Evolutionary conservation across 2,113 vertebrate genomes (phyloP), one percentile per base, ranked within the genome.

Genomic region (Nycticorax nycticorax): DNA sequence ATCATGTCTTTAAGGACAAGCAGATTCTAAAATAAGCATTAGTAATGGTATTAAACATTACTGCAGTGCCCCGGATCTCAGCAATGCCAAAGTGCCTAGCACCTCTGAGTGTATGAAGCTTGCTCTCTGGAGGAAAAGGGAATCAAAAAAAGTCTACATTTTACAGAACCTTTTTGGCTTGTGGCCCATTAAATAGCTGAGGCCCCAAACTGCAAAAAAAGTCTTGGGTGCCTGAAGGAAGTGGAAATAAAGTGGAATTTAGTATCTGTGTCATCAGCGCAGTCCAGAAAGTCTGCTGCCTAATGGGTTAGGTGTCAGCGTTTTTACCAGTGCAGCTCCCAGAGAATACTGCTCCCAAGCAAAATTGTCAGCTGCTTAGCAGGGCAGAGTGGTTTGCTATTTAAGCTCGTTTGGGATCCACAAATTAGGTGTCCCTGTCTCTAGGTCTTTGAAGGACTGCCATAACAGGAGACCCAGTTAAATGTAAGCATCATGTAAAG

Each of bases 11-110:
- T 96, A 97, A 96, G 97, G 95, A 96, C 95, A 96, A 96, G 96
- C 85, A 97, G 95, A 94, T 97, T 97, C 97, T 98, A 97, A 98
- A 98, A 98, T 98, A 97, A 98, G 96, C 97, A 97, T 96, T 98
- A 95, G 88, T 98, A 97, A 97, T 97, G 96, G 96, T 93, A 96
- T 97, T 96, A 96, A 96, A 97, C 71, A 88, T 96, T 95, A 92
- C 74, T 97, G 95, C 93, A 67, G 85, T 94, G 86, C 89, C 74
- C 93, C 0, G 0, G 28, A 82, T 97, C 84, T 82, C 81, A 66
- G 84, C 75, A 39, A 7, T 97, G 92, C 93, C 89, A 94, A 95
- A 93, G 62, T 79, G 77, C 94, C 92, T 85, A 62, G 59, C 59
- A 81, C 14, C 5, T 89, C 83, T 96, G 92, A 79, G 35, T 63